Evolutionary conservation across 2,113 vertebrate genomes (phyloP), one percentile per base, ranked within the genome.

Genomic region (Pongo abelii): DNA sequence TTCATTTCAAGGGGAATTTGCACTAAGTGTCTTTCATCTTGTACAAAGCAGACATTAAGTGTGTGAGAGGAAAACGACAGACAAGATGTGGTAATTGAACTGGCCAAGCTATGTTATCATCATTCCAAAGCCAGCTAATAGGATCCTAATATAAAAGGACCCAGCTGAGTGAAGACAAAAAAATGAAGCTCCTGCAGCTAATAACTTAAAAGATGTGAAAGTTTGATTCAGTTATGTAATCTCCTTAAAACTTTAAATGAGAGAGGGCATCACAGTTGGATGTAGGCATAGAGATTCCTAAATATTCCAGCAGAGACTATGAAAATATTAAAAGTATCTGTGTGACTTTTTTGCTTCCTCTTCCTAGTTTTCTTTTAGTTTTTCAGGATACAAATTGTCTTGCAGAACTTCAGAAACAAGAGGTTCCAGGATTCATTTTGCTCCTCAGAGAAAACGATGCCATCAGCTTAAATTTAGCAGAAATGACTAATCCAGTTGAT

Each of bases 21-120:
- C 35, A 78, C 50, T 91, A 95, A 93, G 4, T 94, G 93, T 43
- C 91, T 98, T 98, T 98, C 55, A 86, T 96, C 84, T 97, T 50
- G 1, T 7, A 1, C 40, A 87, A 97, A 89, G 96, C 86, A 97
- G 84, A 67, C 87, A 70, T 81, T 98, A 96, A 96, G 85, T 94
- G 38, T 23, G 0, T 52, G 85, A 90, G 70, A 98, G 83, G 83
- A 85, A 96, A 94, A 55, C 1, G 18, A 94, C 61, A 78, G 91
- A 32, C 85, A 95, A 90, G 97, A 25, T 38, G 96, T 89, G 85
- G 67, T 96, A 97, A 98, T 84, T 98, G 97, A 97, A 94, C 95
- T 79, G 79, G 94, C 94, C 75, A 92, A 89, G 8, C 4, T 92
- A 67, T 89, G 93, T 77, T 50, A 0, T 50, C 38, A 59, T 89